These are phyloP conservation scores for Axea sp. DNA, from an alignment of 2,888 invertebrate species.

Conservation along the genomic window DNA sequence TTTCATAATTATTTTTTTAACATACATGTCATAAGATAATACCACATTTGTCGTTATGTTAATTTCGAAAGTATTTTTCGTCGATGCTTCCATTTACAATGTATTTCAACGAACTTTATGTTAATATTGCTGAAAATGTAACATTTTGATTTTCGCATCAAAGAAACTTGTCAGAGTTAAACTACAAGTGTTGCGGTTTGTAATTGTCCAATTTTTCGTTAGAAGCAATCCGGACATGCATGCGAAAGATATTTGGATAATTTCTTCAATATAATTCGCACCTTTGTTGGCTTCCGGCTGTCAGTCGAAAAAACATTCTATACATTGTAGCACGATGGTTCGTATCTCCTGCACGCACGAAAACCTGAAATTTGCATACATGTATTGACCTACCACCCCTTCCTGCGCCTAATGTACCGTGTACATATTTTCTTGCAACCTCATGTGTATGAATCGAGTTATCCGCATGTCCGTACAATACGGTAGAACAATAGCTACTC, in stretches of 20 bases:
- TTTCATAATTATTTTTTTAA: no score
- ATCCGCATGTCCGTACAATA: slow-evolving; percentile 36
- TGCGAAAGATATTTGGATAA: slow-evolving; percentile 16
- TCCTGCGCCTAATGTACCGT: slow-evolving; percentile 26
- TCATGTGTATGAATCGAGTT: slow-evolving; percentile 41
- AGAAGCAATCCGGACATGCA: background rate
- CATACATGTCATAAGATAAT: no score
- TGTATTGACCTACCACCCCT: slow-evolving; percentile 37
- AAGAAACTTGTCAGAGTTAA: no score
- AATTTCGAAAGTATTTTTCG: no score
- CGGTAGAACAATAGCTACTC: slow-evolving; percentile 42
- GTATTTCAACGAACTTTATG: no score
- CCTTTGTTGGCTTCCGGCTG: slow-evolving; percentile 52
- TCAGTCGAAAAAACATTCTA: slow-evolving; percentile 19
- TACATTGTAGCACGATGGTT: slow-evolving; percentile 19
- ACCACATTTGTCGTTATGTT: no score
- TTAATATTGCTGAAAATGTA: no score
- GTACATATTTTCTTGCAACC: slow-evolving; percentile 43
- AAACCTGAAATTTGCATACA: slow-evolving; percentile 33
- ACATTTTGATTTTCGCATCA: no score
- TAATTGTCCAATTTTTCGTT: background rate
- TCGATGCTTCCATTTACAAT: no score
- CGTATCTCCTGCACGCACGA: slow-evolving; percentile 39
- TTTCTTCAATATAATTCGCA: slow-evolving; percentile 53
- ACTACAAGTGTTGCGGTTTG: no score